Percentiles rank a stretch among this genome's conserved stretches.
phyloP scores from a whole-genome alignment of 2,797 vertebrate species.

The Caiman crocodilus region DNA sequence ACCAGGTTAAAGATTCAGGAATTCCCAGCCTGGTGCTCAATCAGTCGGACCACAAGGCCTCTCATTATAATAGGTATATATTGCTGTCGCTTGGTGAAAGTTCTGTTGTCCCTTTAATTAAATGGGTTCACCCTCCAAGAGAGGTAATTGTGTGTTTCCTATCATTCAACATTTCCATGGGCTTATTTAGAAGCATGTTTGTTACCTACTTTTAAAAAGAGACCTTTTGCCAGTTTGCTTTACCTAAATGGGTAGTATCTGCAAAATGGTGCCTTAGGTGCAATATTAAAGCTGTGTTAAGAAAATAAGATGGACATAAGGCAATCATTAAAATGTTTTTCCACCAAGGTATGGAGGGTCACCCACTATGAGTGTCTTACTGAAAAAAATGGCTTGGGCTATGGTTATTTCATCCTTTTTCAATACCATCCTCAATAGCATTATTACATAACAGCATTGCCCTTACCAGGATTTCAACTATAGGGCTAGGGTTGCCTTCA shows the following conservation, averaged over 20 bases:
- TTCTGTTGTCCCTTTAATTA: not conserved
- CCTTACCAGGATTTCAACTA: not conserved
- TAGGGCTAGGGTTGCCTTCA: too few species aligned
- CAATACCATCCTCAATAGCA: not conserved
- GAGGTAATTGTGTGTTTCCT: not conserved
- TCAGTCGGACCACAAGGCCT: not conserved
- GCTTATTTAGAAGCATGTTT: not conserved
- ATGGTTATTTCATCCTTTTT: not conserved
- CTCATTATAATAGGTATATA: not conserved
- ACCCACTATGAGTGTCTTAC: not conserved
- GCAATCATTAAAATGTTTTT: not conserved
- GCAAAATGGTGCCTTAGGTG: not conserved
- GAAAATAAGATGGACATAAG: not conserved
- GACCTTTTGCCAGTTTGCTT: not conserved
- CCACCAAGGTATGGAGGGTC: not conserved
- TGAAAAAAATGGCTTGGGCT: not conserved
- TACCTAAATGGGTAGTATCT: not conserved
- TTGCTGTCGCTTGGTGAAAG: not conserved
- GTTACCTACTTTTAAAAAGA: not conserved
- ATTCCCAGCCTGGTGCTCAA: not conserved
- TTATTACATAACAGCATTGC: not conserved
- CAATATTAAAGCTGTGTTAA: not conserved
- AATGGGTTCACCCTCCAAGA: not conserved
- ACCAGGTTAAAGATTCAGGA: not conserved
- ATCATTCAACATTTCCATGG: not conserved